Evolutionary conservation across 2,888 invertebrate species (phyloP).

Genomic region (Neoascia interrupta): DNA sequence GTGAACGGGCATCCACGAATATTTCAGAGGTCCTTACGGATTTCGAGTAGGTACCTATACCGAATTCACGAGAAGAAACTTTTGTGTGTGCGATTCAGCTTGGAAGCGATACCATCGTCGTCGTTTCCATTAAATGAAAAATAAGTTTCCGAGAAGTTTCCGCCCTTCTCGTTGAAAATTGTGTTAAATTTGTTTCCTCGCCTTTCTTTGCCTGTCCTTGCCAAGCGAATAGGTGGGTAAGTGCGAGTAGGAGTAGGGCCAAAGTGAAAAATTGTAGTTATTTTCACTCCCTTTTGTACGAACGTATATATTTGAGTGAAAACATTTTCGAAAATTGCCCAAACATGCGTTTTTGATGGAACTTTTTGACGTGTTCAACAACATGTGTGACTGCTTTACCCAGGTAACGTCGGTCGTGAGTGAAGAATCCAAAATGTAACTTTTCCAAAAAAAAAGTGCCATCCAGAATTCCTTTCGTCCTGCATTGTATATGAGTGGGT

Average conservation of each 20-base stretch:
- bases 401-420: no score
- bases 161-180: background rate
- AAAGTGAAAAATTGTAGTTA: conserved; percentile 39
- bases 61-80: conserved; percentile 15
- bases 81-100: no score
- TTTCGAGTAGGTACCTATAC: conserved; percentile 30
- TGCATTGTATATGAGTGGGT: no score
- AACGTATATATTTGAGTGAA: conserved; percentile 41
- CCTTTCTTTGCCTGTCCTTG: background rate
- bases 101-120: no score
- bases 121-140: conserved; percentile 35
- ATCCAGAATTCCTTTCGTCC: conserved; percentile 15
- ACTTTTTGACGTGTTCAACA: conserved; percentile 34
- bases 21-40: conserved; percentile 42
- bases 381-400: conserved; percentile 31
- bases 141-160: conserved; percentile 21
- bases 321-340: conserved; percentile 45
- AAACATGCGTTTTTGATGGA: conserved; percentile 44
- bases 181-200: background rate
- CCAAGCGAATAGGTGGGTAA: background rate
- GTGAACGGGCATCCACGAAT: conserved; percentile 29
- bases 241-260: background rate
- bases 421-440: no score
- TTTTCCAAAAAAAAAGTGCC: no score
- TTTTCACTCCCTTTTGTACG: no score